Evolutionary conservation across 2,888 invertebrate species (phyloP).

Genomic region (Apamea anceps): DNA sequence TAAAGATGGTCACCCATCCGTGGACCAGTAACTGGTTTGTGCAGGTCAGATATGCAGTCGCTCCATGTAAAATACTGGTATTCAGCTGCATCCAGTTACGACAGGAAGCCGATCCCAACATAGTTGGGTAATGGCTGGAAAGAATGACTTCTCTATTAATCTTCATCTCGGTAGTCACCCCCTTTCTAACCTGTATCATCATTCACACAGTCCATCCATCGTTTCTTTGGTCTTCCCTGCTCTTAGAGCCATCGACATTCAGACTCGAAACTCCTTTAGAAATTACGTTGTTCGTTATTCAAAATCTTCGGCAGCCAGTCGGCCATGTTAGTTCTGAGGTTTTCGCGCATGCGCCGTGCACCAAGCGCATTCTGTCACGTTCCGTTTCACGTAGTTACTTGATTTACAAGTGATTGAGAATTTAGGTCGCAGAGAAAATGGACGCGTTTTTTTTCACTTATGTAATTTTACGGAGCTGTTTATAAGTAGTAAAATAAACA

Average conservation of each 20-base stretch:
- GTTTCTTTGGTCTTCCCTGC: not conserved
- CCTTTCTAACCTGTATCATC: not conserved
- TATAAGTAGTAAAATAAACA: constrained; percentile 31
- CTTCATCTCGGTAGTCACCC: no score
- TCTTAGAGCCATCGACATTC: not conserved
- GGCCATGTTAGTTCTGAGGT: constrained; percentile 46
- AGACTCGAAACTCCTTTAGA: not conserved
- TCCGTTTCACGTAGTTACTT: constrained; percentile 54
- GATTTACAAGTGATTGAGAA: constrained; percentile 49
- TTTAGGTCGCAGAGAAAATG: constrained; percentile 51
- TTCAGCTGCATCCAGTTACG: no score
- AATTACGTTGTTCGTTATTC: constrained; percentile 25
- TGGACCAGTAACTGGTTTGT: no score
- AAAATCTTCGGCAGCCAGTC: constrained; percentile 15
- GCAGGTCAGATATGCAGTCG: no score
- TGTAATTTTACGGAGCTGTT: constrained; percentile 40
- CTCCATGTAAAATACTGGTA: no score
- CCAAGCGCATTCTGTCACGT: constrained; percentile 61
- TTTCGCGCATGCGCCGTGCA: constrained; percentile 38
- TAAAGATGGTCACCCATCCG: no score
- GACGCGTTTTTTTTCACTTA: constrained; percentile 39
- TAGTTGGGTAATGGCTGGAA: no score
- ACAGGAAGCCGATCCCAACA: no score
- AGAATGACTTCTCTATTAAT: no score
- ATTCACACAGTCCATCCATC: not conserved